phyloP scores from a whole-genome alignment of 2,113 vertebrate genomes.

The Myotis lucifugus region DNA sequence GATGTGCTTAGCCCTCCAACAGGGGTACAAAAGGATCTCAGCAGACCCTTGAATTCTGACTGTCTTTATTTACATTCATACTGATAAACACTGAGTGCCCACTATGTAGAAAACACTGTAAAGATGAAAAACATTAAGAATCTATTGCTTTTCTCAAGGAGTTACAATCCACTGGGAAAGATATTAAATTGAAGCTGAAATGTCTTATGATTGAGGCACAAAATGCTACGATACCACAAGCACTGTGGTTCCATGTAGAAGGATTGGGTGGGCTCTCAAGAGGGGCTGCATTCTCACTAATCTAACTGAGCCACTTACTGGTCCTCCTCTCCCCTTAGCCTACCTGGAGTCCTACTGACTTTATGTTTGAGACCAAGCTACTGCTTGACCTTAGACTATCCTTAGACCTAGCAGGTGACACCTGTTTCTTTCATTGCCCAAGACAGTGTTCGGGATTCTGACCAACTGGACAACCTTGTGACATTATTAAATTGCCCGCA shows the following conservation, averaged over 20 bases:
- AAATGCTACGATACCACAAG: neutral
- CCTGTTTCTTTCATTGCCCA: neutral
- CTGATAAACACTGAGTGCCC: neutral
- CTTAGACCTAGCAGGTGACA: neutral
- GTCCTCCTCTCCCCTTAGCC: neutral
- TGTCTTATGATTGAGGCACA: neutral
- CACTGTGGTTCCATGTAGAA: neutral
- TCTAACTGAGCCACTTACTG: neutral
- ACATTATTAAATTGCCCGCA: neutral
- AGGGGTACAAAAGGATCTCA: neutral
- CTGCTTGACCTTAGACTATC: neutral
- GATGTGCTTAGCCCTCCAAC: neutral
- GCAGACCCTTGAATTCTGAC: neutral
- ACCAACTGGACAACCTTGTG: neutral
- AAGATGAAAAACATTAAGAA: neutral
- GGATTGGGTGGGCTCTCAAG: neutral
- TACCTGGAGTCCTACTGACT: neutral
- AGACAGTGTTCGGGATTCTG: neutral
- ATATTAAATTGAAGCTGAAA: neutral
- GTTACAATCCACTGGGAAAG: neutral
- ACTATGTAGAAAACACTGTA: neutral
- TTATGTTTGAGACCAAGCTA: neutral
- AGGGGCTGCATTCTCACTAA: neutral
- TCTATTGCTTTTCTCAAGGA: neutral
- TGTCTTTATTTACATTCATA: neutral